Percentiles rank a stretch among this genome's conserved stretches.
Conservation (phyloP, 2,888 invertebrate species). For the Carterocephalus palaemon region DNA sequence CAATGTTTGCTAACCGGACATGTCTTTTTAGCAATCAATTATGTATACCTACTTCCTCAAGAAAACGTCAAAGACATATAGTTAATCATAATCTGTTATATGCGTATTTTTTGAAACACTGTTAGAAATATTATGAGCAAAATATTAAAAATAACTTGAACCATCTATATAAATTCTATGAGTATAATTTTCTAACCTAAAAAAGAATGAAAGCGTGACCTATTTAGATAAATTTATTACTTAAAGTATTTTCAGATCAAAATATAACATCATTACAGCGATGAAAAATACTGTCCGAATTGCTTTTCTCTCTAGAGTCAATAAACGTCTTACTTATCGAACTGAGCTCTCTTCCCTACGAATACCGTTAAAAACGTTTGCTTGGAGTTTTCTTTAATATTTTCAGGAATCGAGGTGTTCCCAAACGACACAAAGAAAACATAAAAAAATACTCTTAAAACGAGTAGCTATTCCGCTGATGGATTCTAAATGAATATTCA, state of each 20-base stretch:
- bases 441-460: slow-evolving; percentile 64
- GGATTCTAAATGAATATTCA: slow-evolving; percentile 76
- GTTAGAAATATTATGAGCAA: too few relatives aligned
- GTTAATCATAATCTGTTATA: too few relatives aligned
- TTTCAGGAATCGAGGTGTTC: slow-evolving; percentile 54
- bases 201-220: too few relatives aligned
- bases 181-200: too few relatives aligned
- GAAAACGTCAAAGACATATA: too few relatives aligned
- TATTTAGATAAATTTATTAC: slow-evolving; percentile 5
- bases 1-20: too few relatives aligned
- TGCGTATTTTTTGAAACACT: too few relatives aligned
- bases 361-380: slow-evolving; percentile 11
- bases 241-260: slow-evolving; percentile 2
- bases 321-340: slow-evolving; percentile 20
- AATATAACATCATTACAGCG: neutral
- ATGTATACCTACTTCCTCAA: too few relatives aligned
- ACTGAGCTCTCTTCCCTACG: neutral
- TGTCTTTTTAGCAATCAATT: too few relatives aligned
- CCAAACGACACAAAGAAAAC: slow-evolving; percentile 53
- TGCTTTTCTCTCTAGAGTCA: slow-evolving; percentile 11
- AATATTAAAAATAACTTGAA: too few relatives aligned
- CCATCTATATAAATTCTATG: too few relatives aligned
- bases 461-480: slow-evolving; percentile 66
- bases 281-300: slow-evolving; percentile 14
- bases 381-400: slow-evolving; percentile 39